Conservation (phyloP, 1,140 invertebrate species). For the Semibalanus balanoides region DNA sequence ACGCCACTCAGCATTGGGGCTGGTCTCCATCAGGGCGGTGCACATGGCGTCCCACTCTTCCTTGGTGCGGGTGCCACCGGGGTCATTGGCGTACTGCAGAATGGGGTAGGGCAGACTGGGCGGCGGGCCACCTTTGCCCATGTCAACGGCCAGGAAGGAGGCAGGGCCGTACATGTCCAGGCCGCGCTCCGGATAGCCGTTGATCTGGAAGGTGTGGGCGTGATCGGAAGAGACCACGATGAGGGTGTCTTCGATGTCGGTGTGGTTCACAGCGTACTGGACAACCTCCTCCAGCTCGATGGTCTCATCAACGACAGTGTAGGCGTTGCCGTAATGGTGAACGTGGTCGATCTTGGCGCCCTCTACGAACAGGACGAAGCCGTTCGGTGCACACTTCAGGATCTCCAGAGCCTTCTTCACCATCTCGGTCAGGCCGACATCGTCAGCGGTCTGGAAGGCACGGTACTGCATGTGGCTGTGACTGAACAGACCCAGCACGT, state of each 20-base stretch:
- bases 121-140: neutral
- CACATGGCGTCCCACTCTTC: slow-evolving; percentile 28
- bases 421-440: too few species aligned
- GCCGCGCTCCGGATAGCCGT: slow-evolving; percentile 53
- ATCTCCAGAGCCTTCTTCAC: too few species aligned
- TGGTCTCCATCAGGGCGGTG: neutral
- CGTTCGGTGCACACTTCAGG: too few species aligned
- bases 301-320: too few species aligned
- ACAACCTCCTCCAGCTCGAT: slow-evolving; percentile 30
- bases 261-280: slow-evolving; percentile 39
- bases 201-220: slow-evolving; percentile 54
- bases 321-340: too few species aligned
- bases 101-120: slow-evolving; percentile 53
- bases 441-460: too few species aligned
- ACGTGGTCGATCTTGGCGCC: too few species aligned
- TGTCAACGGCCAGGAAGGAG: too few species aligned
- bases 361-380: too few species aligned
- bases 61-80: slow-evolving; percentile 25
- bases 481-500: slow-evolving; percentile 47
- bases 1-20: slow-evolving; percentile 7
- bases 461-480: slow-evolving; percentile 52
- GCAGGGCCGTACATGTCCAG: slow-evolving; percentile 41
- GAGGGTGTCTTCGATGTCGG: slow-evolving; percentile 42
- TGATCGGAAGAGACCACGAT: too few species aligned
- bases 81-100: too few species aligned